These are phyloP conservation scores for Trissonchulus sp. DNA, from an alignment of 2,888 invertebrate species.

Conservation along the genomic window DNA sequence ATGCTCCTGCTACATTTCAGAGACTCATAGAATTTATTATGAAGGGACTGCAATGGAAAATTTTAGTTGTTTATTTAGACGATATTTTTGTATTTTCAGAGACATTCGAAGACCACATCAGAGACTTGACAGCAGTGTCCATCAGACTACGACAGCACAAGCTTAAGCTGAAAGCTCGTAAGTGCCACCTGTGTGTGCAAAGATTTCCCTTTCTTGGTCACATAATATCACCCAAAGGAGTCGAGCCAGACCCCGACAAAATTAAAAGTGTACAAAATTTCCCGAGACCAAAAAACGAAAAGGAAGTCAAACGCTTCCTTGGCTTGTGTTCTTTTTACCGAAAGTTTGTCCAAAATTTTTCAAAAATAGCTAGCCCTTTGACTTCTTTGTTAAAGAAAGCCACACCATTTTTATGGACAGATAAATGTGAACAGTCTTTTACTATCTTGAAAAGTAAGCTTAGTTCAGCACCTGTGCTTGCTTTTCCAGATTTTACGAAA, in stretches of 20 bases:
- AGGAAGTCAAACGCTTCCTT: slow-evolving; percentile 3
- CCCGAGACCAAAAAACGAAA: slow-evolving; percentile 4
- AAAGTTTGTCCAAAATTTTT: slow-evolving; percentile 7
- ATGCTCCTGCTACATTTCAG: slow-evolving; percentile 37
- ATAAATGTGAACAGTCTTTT: neutral
- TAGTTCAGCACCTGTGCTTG: neutral
- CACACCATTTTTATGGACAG: neutral
- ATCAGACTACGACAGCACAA: slow-evolving; percentile 3
- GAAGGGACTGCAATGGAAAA: neutral
- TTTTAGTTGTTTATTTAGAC: slow-evolving; percentile 23
- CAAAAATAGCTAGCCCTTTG: neutral
- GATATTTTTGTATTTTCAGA: slow-evolving; percentile 21
- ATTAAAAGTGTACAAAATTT: neutral
- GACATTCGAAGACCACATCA: neutral
- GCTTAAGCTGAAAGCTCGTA: neutral
- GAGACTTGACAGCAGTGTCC: neutral
- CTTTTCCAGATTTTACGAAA: slow-evolving; percentile 23
- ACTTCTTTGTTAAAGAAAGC: neutral
- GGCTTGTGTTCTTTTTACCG: slow-evolving; percentile 5
- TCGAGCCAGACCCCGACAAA: slow-evolving; percentile 6
- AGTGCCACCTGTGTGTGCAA: neutral
- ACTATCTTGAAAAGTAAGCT: neutral
- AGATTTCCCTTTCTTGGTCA: slow-evolving; percentile 7
- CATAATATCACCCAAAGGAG: neutral
- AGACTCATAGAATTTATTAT: slow-evolving; percentile 25